A percentile compares a stretch with the other conserved stretches of the same genome.
These are phyloP conservation scores for Holothuria leucospilota DNA, from an alignment of 53 echinoderm and acorn worm species.

Conservation along the genomic window DNA sequence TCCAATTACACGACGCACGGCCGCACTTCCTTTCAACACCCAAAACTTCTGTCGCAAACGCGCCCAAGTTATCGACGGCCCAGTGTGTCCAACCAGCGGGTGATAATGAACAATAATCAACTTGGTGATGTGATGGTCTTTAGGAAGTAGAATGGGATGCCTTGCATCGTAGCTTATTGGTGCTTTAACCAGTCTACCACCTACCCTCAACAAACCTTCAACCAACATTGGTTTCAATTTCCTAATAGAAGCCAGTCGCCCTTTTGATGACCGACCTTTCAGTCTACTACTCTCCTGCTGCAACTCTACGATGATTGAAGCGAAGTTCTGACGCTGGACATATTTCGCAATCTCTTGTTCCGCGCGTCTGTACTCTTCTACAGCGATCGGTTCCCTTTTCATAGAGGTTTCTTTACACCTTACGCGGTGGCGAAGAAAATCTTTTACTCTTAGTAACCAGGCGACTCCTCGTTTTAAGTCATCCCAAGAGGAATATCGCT, in stretches of 20 bases:
- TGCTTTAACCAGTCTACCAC: constrained; percentile 34
- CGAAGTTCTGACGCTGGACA: constrained; percentile 27
- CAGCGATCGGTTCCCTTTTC: background rate
- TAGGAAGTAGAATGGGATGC: constrained; percentile 55
- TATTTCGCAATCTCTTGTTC: constrained; percentile 52
- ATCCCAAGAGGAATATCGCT: constrained; percentile 59
- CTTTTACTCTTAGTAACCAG: constrained; percentile 55
- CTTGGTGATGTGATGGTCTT: constrained; percentile 53
- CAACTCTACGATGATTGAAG: too few species aligned
- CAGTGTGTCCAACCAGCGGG: constrained; percentile 49
- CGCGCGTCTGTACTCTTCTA: constrained; percentile 36
- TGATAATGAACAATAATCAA: constrained; percentile 40
- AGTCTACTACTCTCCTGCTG: too few species aligned
- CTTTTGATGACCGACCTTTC: too few species aligned
- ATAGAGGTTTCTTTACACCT: background rate
- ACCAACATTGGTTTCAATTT: constrained; percentile 23
- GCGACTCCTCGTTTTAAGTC: constrained; percentile 39
- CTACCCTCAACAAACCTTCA: constrained; percentile 29
- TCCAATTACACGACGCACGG: constrained; percentile 50
- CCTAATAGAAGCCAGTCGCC: background rate
- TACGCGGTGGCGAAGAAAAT: background rate
- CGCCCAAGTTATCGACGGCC: constrained; percentile 48
- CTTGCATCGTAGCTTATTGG: too few species aligned
- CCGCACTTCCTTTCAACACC: constrained; percentile 48
- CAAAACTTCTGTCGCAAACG: constrained; percentile 53